Conservation (phyloP, 37 sponge, comb jelly and placozoan species). For the Eunapius fragilis region DNA sequence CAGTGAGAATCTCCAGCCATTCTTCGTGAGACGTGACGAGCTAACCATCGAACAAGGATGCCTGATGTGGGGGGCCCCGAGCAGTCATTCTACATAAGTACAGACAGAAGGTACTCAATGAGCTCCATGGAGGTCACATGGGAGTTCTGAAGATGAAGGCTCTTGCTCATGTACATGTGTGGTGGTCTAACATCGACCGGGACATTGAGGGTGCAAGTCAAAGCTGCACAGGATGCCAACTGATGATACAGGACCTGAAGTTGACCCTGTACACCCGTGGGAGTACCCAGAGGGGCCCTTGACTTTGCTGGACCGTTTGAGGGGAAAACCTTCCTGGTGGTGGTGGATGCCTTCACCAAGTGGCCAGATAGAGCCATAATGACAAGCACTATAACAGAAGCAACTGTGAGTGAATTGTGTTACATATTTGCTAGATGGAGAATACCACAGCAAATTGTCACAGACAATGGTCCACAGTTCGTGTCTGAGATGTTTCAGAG, state of each 20-base stretch:
- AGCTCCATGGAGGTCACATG: not conserved
- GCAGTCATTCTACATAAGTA: slow-evolving; percentile 11
- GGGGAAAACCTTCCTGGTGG: not conserved
- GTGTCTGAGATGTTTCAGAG: slow-evolving; percentile 1
- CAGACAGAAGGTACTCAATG: not conserved
- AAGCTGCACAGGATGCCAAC: not conserved
- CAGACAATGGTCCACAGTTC: slow-evolving; percentile 27
- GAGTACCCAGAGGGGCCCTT: not conserved
- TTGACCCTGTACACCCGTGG: slow-evolving; percentile 8
- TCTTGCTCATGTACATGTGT: not conserved
- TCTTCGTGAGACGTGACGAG: not conserved
- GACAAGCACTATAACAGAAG: not conserved
- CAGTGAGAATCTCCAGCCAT: slow-evolving; percentile 4
- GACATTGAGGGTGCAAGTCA: not conserved
- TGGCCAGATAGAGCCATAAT: slow-evolving; percentile 22
- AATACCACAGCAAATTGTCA: slow-evolving; percentile 7
- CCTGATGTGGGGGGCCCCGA: slow-evolving; percentile 36
- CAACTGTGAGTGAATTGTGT: not conserved
- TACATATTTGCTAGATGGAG: slow-evolving; percentile 5
- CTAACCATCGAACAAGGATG: slow-evolving; percentile 35
- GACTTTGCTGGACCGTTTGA: slow-evolving; percentile 16
- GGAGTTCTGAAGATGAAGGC: not conserved
- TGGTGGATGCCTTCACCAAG: slow-evolving; percentile 45
- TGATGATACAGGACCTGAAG: not conserved
- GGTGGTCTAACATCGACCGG: not conserved